Base-by-base conservation (phyloP, 2,888 invertebrate species). In the Apamea crenata region DNA sequence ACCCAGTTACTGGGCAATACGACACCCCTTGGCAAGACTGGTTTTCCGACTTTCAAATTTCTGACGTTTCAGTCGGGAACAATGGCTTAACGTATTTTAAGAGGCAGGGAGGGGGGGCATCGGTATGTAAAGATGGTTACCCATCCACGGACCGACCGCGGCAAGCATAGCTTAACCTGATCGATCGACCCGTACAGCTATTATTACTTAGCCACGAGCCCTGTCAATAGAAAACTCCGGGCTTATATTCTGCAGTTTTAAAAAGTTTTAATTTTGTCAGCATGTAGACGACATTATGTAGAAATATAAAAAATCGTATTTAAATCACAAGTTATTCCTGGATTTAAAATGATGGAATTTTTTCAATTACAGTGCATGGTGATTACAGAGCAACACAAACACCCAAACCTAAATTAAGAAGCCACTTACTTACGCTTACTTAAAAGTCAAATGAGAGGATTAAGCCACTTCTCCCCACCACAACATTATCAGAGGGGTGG, bases 391-490 rank as follows among this genome's bases (percentile, higher is more conserved):
- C 72, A 72, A 50, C 66, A 76, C 69, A 71, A 86, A 65, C 83
- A 79, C 65, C 73, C 86, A 72, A 79, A 79, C 75, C 53, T 83
- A 83, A 86, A 70, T 76, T 66, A 82, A 76, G 80, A 47, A 53
- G 47, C 75, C 71, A 80, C 75, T 77, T 87, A 80, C 66, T 87
- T 84, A 83, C 84, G 84, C 84, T 87, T 84, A 73, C 81, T 87
- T 84, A 76, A 74, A 69, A 87, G 77, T 87, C 75, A 87, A 85
- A 87, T 81, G 77, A 78, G 81, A 69, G 81, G 84, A 80, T 85
- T 87, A 81, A 80, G 61, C 63, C 14, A 40, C 72, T 77, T 68
- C 75, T 36, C 73, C 83, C 74, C 74, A 66, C 84, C 84, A 75
- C 80, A 76, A 74, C 69, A 73, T 75, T 73, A 74, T 63, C 63